phyloP scores from a whole-genome alignment of 2,113 vertebrate genomes.

The Prolemur simus region DNA sequence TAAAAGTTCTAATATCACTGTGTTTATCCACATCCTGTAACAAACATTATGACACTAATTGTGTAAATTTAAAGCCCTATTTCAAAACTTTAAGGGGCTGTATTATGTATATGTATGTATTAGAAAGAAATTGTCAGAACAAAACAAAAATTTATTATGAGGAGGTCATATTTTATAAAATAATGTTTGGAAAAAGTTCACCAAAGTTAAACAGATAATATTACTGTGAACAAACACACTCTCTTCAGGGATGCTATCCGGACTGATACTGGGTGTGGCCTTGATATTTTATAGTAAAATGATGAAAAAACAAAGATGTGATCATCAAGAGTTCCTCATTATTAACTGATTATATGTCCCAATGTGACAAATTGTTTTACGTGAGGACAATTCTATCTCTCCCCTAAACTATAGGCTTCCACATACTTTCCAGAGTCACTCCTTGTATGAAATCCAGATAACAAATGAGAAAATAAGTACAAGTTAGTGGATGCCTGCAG shows the following conservation, averaged over 20 bases:
- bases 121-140: constrained; percentile 15
- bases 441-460: neutral
- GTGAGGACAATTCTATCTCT: neutral
- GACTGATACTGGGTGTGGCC: neutral
- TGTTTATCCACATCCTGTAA: neutral
- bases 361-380: neutral
- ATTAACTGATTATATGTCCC: neutral
- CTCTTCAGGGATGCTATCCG: neutral
- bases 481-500: neutral
- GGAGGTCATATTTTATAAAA: constrained; percentile 16
- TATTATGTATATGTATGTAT: neutral
- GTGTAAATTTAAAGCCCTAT: neutral
- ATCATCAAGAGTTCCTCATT: neutral
- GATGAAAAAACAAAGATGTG: neutral
- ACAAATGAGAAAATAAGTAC: neutral
- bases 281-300: neutral
- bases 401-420: neutral
- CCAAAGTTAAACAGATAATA: neutral
- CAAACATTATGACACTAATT: neutral
- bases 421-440: neutral
- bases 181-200: constrained; percentile 30
- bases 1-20: neutral
- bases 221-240: neutral
- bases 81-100: neutral
- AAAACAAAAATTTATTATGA: neutral